phyloP scores from a whole-genome alignment of 2,113 vertebrate species.

The Balaeniceps rex region DNA sequence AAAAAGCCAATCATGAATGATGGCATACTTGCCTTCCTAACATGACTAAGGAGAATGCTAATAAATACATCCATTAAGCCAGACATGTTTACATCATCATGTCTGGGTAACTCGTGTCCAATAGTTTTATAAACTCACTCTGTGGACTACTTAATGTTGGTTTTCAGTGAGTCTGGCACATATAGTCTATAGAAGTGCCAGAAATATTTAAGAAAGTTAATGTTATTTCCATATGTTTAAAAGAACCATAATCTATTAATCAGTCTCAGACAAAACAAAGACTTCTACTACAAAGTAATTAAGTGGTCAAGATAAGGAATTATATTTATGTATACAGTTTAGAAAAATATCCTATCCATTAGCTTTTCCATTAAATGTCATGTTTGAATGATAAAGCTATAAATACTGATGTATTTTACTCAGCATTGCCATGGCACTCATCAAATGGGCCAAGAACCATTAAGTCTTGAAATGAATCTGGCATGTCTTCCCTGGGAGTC shows the following conservation, averaged over 20 bases:
- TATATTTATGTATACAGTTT: neutral
- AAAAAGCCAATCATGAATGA: neutral
- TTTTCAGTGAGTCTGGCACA: neutral
- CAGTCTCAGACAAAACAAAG: neutral
- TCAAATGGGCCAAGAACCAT: neutral
- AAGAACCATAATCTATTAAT: neutral
- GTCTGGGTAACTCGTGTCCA: neutral
- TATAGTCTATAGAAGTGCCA: neutral
- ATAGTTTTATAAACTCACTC: neutral
- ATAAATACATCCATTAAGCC: neutral
- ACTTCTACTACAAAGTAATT: neutral
- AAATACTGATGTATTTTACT: neutral
- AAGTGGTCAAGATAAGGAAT: neutral
- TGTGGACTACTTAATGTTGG: neutral
- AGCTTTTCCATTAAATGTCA: neutral
- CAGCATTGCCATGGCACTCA: neutral
- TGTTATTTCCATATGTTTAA: neutral
- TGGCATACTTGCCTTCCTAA: neutral
- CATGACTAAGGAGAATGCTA: neutral
- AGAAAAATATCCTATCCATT: neutral
- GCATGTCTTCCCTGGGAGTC: neutral
- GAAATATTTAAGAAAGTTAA: neutral
- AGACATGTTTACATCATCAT: neutral
- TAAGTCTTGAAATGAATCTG: neutral
- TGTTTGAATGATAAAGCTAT: neutral